phyloP scores from a whole-genome alignment of 2,797 vertebrate species.

The Todus mexicanus region DNA sequence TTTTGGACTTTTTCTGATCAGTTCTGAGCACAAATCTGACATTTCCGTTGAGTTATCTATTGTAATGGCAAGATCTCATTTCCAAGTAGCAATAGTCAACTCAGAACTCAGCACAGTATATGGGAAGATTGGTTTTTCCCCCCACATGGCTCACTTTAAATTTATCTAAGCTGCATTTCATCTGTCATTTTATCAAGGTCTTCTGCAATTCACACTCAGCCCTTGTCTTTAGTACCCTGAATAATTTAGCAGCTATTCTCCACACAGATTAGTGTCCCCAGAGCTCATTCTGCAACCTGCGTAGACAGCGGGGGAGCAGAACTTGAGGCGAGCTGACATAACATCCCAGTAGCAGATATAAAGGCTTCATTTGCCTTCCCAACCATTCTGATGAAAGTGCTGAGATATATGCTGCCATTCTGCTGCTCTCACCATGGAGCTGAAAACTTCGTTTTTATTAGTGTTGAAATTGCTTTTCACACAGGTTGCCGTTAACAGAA shows the following conservation, averaged over 20 bases:
- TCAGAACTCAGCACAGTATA: background rate
- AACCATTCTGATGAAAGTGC: background rate
- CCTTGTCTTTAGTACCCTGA: constrained; percentile 34
- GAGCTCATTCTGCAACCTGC: constrained; percentile 23
- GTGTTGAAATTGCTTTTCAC: constrained; percentile 47
- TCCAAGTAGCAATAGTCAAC: background rate
- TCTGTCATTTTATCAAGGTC: constrained; percentile 25
- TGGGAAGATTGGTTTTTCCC: background rate
- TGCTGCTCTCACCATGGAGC: background rate
- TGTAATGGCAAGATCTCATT: background rate
- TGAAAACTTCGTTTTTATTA: constrained; percentile 51
- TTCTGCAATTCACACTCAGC: background rate
- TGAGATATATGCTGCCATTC: constrained; percentile 4
- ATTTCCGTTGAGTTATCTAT: background rate
- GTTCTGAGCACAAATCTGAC: background rate
- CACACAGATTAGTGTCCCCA: background rate
- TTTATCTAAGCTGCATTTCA: constrained; percentile 17
- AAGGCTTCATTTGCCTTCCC: constrained; percentile 51
- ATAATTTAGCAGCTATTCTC: constrained; percentile 46
- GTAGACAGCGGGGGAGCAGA: background rate
- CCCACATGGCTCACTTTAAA: background rate
- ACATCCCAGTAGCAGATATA: background rate
- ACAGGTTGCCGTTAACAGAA: constrained; percentile 24
- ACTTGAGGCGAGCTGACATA: background rate
- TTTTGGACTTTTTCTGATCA: background rate